Evolutionary conservation across 2,113 vertebrate genomes (phyloP).

Genomic region (Trematomus loennbergii): DNA sequence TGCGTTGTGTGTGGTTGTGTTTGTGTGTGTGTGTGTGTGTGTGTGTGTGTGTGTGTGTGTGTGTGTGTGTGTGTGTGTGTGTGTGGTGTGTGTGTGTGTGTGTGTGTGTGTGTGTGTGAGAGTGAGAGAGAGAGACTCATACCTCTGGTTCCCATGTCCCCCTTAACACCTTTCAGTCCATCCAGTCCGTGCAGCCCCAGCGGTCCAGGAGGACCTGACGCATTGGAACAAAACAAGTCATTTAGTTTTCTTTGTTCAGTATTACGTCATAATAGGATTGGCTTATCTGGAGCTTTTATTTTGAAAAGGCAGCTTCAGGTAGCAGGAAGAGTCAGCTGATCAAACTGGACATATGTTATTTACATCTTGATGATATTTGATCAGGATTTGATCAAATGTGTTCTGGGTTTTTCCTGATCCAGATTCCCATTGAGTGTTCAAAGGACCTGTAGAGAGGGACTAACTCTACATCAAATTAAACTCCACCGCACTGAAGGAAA

Average conservation of each 20-base stretch:
- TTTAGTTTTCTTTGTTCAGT: not conserved
- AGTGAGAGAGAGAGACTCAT: not conserved
- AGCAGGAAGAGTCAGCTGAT: not conserved
- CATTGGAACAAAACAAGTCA: not conserved
- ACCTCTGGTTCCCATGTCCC: conserved; percentile 89
- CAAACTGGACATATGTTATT: not conserved
- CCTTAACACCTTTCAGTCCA: conserved; percentile 91
- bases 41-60: no score
- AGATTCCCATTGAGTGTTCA: not conserved
- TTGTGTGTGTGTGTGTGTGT: no score
- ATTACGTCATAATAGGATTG: not conserved
- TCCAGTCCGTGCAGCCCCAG: conserved; percentile 81
- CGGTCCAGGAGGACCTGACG: conserved; percentile 78
- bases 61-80: no score
- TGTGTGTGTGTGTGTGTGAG: not conserved
- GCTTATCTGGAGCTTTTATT: not conserved
- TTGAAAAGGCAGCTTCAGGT: not conserved
- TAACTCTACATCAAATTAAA: not conserved
- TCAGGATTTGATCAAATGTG: not conserved
- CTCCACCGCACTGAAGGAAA: not conserved
- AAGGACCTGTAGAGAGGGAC: not conserved
- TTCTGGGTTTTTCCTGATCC: not conserved
- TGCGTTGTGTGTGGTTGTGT: no score
- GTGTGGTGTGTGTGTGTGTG: no score
- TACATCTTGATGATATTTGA: not conserved